phyloP scores from a whole-genome alignment of 2,797 vertebrate genomes.

The Ammospiza maritima region DNA sequence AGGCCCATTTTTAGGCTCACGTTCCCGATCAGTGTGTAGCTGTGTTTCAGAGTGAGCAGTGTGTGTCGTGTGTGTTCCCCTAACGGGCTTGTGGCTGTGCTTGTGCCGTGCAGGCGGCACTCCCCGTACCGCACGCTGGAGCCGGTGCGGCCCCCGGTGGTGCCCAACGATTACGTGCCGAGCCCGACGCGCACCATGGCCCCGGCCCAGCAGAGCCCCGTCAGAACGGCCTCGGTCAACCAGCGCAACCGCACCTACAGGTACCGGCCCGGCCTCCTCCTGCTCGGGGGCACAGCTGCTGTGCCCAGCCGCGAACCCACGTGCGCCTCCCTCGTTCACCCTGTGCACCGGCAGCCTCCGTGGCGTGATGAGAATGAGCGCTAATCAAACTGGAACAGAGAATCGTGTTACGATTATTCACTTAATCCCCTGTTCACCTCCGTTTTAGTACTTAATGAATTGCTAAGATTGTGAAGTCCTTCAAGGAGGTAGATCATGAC shows the following conservation, averaged over 20 bases:
- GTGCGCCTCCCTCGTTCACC: not conserved
- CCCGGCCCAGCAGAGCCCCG: slow-evolving; percentile 93
- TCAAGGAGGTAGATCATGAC: not conserved
- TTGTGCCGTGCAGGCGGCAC: slow-evolving; percentile 90
- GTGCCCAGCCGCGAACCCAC: not conserved
- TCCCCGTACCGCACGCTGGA: slow-evolving; percentile 99
- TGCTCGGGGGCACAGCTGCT: not conserved
- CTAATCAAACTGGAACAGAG: not conserved
- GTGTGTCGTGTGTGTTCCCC: not conserved
- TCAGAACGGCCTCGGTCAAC: slow-evolving; percentile 96
- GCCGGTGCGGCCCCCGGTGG: slow-evolving; percentile 97
- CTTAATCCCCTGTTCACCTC: not conserved
- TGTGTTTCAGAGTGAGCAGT: not conserved
- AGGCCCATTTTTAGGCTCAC: not conserved
- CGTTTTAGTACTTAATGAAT: not conserved
- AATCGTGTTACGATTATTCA: not conserved
- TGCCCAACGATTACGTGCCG: slow-evolving; percentile 99
- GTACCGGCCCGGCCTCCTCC: slow-evolving; percentile 72
- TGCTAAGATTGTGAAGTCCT: not conserved
- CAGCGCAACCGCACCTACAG: slow-evolving; percentile 99
- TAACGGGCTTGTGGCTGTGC: slow-evolving; percentile 35
- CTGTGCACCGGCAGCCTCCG: not conserved
- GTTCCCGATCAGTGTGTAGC: not conserved
- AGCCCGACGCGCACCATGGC: slow-evolving; percentile 97
- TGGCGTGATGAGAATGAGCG: not conserved